These are phyloP conservation scores for Oligia fasciuncula DNA, from an alignment of 2,888 invertebrate genomes.

Conservation along the genomic window DNA sequence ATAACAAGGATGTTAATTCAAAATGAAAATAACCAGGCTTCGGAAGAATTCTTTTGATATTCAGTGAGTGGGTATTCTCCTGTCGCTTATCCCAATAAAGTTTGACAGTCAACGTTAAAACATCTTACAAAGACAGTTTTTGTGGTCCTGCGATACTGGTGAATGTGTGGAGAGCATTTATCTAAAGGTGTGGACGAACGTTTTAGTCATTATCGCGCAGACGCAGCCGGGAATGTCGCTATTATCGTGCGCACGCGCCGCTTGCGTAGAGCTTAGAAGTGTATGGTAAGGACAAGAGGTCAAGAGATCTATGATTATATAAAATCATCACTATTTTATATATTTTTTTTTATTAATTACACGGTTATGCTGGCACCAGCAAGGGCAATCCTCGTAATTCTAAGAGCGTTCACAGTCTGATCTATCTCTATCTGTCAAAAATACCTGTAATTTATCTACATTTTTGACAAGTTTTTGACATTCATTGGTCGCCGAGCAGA, in stretches of 20 bases:
- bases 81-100: not conserved
- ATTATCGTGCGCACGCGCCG: conserved; percentile 83
- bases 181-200: conserved; percentile 77
- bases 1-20: too few relatives aligned
- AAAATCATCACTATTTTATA: too few relatives aligned
- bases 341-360: too few relatives aligned
- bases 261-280: conserved; percentile 31
- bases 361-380: too few relatives aligned
- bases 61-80: conserved; percentile 3
- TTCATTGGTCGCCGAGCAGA: too few relatives aligned
- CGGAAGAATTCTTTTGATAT: not conserved
- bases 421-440: too few relatives aligned
- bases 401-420: too few relatives aligned
- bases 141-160: conserved; percentile 37
- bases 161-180: conserved; percentile 72
- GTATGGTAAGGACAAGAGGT: conserved; percentile 18
- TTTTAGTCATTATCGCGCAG: conserved; percentile 82
- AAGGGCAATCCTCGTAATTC: too few relatives aligned
- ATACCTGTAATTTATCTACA: too few relatives aligned
- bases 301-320: not conserved
- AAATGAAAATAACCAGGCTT: not conserved
- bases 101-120: conserved; percentile 7
- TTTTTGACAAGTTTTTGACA: too few relatives aligned
- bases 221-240: conserved; percentile 72
- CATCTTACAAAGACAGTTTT: conserved; percentile 47